Conservation (phyloP, 2,113 vertebrate species). For the Oncorhynchus kisutch region DNA sequence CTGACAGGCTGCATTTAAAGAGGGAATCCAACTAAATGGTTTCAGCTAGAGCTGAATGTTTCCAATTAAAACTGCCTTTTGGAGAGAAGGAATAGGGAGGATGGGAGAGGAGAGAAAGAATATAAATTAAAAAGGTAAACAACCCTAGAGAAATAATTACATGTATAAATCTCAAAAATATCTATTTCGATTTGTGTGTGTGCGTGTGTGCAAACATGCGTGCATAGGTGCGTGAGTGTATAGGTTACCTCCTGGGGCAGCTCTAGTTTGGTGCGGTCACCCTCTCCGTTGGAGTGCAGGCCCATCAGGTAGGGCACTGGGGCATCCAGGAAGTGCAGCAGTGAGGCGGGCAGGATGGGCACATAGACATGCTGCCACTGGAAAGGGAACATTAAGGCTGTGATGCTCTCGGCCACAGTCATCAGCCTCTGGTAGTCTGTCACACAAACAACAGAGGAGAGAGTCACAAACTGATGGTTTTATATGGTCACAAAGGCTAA, state of each 20-base stretch:
- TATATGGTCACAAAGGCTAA: background rate
- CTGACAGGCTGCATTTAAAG: background rate
- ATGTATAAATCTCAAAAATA: background rate
- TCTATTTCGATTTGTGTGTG: background rate
- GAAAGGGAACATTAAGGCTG: slow-evolving; percentile 92
- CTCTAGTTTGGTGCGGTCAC: slow-evolving; percentile 92
- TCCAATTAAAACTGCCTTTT: background rate
- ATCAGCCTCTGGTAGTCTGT: slow-evolving; percentile 96
- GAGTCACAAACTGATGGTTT: slow-evolving; percentile 2
- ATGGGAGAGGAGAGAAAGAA: background rate
- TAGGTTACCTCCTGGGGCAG: slow-evolving; percentile 85
- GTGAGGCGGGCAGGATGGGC: slow-evolving; percentile 95
- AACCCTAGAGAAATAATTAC: background rate
- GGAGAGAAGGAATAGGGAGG: background rate
- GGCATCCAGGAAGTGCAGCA: slow-evolving; percentile 95
- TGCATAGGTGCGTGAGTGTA: too few relatives aligned
- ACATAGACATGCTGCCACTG: slow-evolving; percentile 99
- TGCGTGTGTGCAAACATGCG: background rate
- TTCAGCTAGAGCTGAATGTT: background rate
- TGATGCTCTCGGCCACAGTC: slow-evolving; percentile 95
- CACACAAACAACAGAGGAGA: slow-evolving; percentile 5
- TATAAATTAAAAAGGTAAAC: background rate
- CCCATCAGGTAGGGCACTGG: slow-evolving; percentile 99
- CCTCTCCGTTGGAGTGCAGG: slow-evolving; percentile 92
- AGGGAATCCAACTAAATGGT: background rate